Evolutionary conservation across 2,113 vertebrate species (phyloP).

Genomic region (Mesocricetus auratus): DNA sequence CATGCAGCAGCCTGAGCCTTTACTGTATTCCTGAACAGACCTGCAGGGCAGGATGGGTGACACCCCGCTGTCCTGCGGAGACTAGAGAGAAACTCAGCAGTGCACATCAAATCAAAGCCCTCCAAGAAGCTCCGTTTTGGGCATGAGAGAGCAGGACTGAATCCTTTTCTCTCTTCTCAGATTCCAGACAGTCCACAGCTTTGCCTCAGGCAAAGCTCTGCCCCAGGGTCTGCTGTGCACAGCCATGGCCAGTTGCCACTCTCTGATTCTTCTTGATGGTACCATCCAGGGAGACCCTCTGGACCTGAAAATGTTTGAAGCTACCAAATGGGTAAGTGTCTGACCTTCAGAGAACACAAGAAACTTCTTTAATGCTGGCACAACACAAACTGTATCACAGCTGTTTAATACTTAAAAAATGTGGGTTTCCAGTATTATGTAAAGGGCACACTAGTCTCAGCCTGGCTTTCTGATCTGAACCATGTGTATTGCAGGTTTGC

Average conservation of each 20-base stretch:
- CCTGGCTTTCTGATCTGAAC: not conserved
- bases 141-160: not conserved
- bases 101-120: not conserved
- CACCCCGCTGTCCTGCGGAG: not conserved
- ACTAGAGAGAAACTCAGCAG: not conserved
- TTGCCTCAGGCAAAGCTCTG: slow-evolving; percentile 68
- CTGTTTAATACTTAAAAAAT: not conserved
- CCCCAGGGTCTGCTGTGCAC: slow-evolving; percentile 77
- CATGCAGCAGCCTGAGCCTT: not conserved
- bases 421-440: not conserved
- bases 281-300: slow-evolving; percentile 85
- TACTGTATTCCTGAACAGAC: not conserved
- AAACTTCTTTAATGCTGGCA: not conserved
- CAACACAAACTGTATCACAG: not conserved
- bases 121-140: not conserved
- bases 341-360: slow-evolving; percentile 10
- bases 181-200: slow-evolving; percentile 83
- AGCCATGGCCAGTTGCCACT: slow-evolving; percentile 84
- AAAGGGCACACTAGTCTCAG: not conserved
- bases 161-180: slow-evolving; percentile 64
- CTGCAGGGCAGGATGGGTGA: not conserved
- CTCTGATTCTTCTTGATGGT: slow-evolving; percentile 80
- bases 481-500: not conserved
- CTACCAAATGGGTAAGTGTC: slow-evolving; percentile 83
- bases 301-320: slow-evolving; percentile 86